Evolutionary conservation across 2,113 vertebrate species (phyloP), one percentile per base, ranked within the genome.

Genomic region (Hoplias malabaricus): DNA sequence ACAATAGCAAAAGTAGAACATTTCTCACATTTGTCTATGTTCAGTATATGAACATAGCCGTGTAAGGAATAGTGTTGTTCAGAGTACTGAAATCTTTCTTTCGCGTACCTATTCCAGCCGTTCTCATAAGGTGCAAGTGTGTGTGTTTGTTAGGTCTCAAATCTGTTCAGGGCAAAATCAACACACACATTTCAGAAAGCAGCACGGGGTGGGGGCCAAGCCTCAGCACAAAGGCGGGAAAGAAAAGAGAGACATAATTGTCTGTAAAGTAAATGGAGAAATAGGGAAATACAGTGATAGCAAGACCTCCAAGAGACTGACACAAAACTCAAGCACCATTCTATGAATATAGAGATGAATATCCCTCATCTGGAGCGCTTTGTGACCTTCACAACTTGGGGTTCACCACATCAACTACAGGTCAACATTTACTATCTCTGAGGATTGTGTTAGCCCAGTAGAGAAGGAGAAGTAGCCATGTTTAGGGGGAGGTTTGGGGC

Each of bases 401-500:
- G 66, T 61, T 59, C 78, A 70, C 31, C 21, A 75, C 75, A 73
- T 84, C 79, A 27, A 53, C 6, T 13, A 57, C 69, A 53, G 75
- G 82, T 82, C 73, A 85, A 42, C 43, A 75, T 80, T 86, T 79
- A 84, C 5, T 59, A 40, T 61, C 73, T 63, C 33, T 19, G 1
- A 13, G 29, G 29, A 19, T 14, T 16, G 29, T 16, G 40, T 0
- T 12, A 2, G 43, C 11, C 5, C 6, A 69, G 78, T 84, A 63
- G 75, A 78, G 69, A 82, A 69, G 79, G 79, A 80, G 69, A 19
- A 27, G 14, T 7, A 19, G 10, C 27, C 5, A 67, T 23, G 63
- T 53, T 14, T 29, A 19, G n/a, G 56, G 54, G 36, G 73, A 11
- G 13, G 61, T 31, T 5, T 19, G 43, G 14, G 50, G 73, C 1